A percentile compares a stretch with the other conserved stretches of the same genome.
These are phyloP conservation scores for Saxidomus purpurata DNA, from an alignment of 1,140 invertebrate species.

Conservation along the genomic window DNA sequence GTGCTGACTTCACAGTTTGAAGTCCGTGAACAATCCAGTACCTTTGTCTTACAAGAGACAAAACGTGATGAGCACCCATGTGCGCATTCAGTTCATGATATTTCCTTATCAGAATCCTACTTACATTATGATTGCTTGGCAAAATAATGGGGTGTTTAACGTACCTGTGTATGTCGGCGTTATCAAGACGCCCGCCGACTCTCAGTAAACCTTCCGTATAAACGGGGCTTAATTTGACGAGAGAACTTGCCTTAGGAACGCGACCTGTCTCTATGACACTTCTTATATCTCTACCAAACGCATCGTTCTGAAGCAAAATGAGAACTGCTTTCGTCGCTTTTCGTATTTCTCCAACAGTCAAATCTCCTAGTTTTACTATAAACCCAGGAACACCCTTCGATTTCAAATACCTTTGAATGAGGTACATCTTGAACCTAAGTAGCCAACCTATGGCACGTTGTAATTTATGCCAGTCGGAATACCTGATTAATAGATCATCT, in stretches of 20 bases:
- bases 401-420: not conserved
- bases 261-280: not conserved
- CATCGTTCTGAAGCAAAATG: slow-evolving; percentile 10
- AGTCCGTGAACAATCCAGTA: slow-evolving; percentile 64
- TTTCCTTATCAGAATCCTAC: not conserved
- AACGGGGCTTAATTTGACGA: slow-evolving; percentile 50
- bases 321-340: slow-evolving; percentile 47
- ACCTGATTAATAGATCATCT: slow-evolving; percentile 21
- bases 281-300: not conserved
- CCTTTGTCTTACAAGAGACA: slow-evolving; percentile 18
- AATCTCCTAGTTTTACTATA: not conserved
- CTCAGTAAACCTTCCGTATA: slow-evolving; percentile 25
- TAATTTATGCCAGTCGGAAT: slow-evolving; percentile 43
- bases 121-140: slow-evolving; percentile 17
- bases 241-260: slow-evolving; percentile 8
- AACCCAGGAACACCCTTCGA: not conserved
- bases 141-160: slow-evolving; percentile 50
- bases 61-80: slow-evolving; percentile 15
- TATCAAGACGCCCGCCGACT: slow-evolving; percentile 55
- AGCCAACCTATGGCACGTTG: slow-evolving; percentile 40
- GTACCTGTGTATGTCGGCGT: slow-evolving; percentile 16
- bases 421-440: not conserved
- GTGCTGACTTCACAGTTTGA: too few relatives aligned
- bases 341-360: not conserved
- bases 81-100: slow-evolving; percentile 40